Evolutionary conservation across 2,113 vertebrate species (phyloP), one percentile per base, ranked within the genome.

Genomic region (Tauraco erythrolophus): DNA sequence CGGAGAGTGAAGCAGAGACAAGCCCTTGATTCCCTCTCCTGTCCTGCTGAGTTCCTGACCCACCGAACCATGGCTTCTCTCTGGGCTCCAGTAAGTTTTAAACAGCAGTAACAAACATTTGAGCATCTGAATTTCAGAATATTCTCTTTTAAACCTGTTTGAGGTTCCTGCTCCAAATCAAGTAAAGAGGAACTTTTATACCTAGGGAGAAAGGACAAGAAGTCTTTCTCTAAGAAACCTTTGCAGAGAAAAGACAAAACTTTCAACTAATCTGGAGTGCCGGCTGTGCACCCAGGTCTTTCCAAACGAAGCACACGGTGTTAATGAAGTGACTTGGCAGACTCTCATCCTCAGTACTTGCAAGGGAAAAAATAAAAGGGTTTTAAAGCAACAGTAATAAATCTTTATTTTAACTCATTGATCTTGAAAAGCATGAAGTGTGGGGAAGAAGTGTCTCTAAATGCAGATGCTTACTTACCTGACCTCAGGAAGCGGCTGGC

Each of bases 41-140:
- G 0, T 37, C 41, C 66, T 56, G 50, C 51, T 30, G 31, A 50
- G 41, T 24, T 28, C 72, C 45, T 25, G 71, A 77, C 6, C 41
- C 58, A 50, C n/a, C 1, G 0, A 61, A 33, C 8, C 45, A 11
- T 0, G 0, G 64, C 80, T 84, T 74, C n/a, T 65, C 41, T 53
- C n/a, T 27, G 18, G 43, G 31, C 27, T 80, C 46, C 15, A 14
- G 10, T 31, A 5, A n/a, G 66, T 76, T 64, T 64, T 41, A 16
- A 48, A 25, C 45, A 88, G 12, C 58, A n/a, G 31, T 14, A 64
- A 76, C 39, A 76, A 88, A 51, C 8, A 43, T 31, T 30, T 51
- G 35, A 79, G 65, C 33, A 9, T 22, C 56, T 58, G 48, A 71
- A 85, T 62, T 77, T 69, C 46, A n/a, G 57, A 87, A 19, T 24